Evolutionary conservation across 2,888 invertebrate species (phyloP).

Genomic region (Torymus texanus): DNA sequence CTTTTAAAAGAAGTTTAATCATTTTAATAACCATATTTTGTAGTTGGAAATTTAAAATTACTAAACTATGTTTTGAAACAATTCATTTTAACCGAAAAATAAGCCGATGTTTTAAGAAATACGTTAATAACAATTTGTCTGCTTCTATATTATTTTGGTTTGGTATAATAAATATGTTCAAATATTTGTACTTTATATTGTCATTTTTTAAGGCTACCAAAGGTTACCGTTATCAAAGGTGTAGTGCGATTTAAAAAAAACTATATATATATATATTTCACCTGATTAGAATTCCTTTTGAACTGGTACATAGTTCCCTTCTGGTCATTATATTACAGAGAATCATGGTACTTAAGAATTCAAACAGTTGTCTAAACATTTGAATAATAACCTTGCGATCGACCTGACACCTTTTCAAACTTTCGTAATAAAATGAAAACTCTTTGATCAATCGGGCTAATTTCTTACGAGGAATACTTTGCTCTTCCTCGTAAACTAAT

Average conservation of each 20-base stretch:
- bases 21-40: no score
- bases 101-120: background rate
- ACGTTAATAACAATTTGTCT: no score
- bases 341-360: constrained; percentile 8
- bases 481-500: background rate
- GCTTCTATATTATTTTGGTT: no score
- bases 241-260: no score
- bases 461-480: background rate
- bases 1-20: no score
- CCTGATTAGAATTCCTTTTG: constrained; percentile 5
- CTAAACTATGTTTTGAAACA: no score
- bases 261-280: background rate
- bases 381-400: background rate
- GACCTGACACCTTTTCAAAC: background rate
- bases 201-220: no score
- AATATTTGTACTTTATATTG: no score
- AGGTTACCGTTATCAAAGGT: no score
- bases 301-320: constrained; percentile 8
- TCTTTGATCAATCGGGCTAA: background rate
- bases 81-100: background rate
- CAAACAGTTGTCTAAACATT: constrained; percentile 17
- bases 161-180: no score
- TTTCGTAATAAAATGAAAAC: background rate
- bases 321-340: constrained; percentile 10
- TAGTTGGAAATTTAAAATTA: no score